phyloP scores from a whole-genome alignment of 2,797 vertebrate species.

The Babyrousa celebensis region DNA sequence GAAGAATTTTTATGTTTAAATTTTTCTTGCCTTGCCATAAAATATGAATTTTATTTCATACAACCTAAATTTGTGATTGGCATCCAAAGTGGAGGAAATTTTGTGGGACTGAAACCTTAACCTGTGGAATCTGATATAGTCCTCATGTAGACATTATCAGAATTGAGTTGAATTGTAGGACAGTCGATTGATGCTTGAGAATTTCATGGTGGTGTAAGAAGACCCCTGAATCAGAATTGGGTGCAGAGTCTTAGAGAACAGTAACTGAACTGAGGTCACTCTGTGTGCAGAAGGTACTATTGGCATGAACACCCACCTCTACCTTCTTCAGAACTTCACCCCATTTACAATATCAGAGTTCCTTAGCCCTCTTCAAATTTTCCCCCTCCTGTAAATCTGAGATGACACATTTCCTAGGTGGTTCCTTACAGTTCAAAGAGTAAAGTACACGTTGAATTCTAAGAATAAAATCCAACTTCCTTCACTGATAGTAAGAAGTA shows the following conservation, averaged over 20 bases:
- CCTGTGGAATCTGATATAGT: not conserved
- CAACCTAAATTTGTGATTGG: not conserved
- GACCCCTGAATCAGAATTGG: not conserved
- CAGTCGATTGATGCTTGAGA: not conserved
- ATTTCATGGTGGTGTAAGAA: not conserved
- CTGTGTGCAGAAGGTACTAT: not conserved
- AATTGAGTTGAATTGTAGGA: not conserved
- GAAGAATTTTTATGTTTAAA: too few relatives aligned
- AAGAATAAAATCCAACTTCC: slow-evolving; percentile 3
- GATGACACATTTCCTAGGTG: not conserved
- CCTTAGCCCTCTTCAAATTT: not conserved
- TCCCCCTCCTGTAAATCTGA: not conserved
- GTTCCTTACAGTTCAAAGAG: not conserved
- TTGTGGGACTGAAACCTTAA: not conserved
- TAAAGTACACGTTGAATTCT: not conserved
- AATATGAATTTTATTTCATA: too few relatives aligned
- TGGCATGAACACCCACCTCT: not conserved
- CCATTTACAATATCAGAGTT: not conserved
- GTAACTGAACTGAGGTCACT: not conserved
- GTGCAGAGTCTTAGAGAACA: not conserved
- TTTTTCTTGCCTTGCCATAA: too few relatives aligned
- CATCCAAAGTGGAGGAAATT: not conserved
- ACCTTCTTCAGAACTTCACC: not conserved
- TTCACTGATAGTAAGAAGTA: not conserved
- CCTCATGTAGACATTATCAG: not conserved